Evolutionary conservation across 2,797 vertebrate genomes (phyloP), one percentile per base, ranked within the genome.

Genomic region (Falco novaeseelandiae): DNA sequence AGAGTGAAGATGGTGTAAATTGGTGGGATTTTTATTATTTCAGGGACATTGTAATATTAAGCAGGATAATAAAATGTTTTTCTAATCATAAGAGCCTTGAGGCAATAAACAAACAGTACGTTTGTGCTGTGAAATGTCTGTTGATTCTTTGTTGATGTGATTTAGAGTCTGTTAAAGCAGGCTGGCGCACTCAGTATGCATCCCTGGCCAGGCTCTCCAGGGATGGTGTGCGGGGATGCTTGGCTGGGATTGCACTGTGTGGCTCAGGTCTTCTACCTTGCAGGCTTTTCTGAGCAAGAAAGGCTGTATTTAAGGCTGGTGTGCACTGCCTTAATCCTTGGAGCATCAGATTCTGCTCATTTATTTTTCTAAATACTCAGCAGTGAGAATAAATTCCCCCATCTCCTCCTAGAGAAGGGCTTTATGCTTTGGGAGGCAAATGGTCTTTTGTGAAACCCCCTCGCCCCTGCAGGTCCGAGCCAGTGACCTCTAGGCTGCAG

Each of bases 231-330:
- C 27, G 4, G 6, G 46, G 72, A 38, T 29, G 44, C 44, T 44
- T 0, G 0, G 40, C 44, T 52, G 61, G 59, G n/a, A 48, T 27
- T 2, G 2, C 0, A 1, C 80, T 22, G 10, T 8, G 2, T 51
- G 71, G 58, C 79, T 73, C 72, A 3, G 73, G 38, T 42, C 27
- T 92, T 6, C 51, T 72, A 54, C 54, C 52, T 84, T 4, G 4
- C 29, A 21, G 59, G 23, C 14, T 76, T 23, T 88, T 29, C 65
- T 7, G 21, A 58, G 29, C 2, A 10, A 55, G 74, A n/a, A 57
- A 9, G 42, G 8, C 0, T 3, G 19, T 32, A 8, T 30, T 48
- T 61, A 42, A n/a, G 72, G 20, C 25, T 1, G 3, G 14, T 22
- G 46, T 5, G 5, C 0, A 0, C 72, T 67, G 38, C 38, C 25